Conservation (phyloP, 1,140 invertebrate genomes). For the Stegodyphus mimosarum region DNA sequence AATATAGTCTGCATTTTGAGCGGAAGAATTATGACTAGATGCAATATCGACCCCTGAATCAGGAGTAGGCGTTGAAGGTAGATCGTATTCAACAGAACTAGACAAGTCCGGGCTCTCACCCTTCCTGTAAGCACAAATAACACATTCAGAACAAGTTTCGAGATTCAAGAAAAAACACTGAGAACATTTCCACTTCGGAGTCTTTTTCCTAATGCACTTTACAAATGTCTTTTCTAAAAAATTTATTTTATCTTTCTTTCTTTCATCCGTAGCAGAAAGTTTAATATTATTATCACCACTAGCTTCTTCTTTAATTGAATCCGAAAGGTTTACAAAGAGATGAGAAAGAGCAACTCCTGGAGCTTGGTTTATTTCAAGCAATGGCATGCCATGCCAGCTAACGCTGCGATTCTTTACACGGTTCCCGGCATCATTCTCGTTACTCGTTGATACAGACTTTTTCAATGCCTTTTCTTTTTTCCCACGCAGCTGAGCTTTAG, state of each 20-base stretch:
- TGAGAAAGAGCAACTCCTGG: conserved; percentile 49
- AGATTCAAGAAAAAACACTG: conserved; percentile 63
- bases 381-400: conserved; percentile 59
- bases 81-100: conserved; percentile 17
- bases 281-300: conserved; percentile 18
- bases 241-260: conserved; percentile 55
- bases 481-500: conserved; percentile 22
- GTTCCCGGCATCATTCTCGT: conserved; percentile 4
- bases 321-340: conserved; percentile 51
- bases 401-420: conserved; percentile 53
- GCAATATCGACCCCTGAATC: conserved; percentile 50
- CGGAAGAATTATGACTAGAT: conserved; percentile 41
- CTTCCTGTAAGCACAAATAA: conserved; percentile 61
- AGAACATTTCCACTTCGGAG: conserved; percentile 63
- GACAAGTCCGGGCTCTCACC: conserved; percentile 17
- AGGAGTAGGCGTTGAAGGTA: conserved; percentile 31
- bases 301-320: conserved; percentile 54
- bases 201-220: conserved; percentile 63
- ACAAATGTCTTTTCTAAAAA: conserved; percentile 63
- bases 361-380: conserved; percentile 43
- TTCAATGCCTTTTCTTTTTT: conserved; percentile 53
- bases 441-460: conserved; percentile 48
- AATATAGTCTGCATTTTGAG: conserved; percentile 23
- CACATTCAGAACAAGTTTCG: conserved; percentile 64
- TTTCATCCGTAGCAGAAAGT: conserved; percentile 34